phyloP scores from a whole-genome alignment of 2,888 invertebrate genomes.

The Smittia aterrima region DNA sequence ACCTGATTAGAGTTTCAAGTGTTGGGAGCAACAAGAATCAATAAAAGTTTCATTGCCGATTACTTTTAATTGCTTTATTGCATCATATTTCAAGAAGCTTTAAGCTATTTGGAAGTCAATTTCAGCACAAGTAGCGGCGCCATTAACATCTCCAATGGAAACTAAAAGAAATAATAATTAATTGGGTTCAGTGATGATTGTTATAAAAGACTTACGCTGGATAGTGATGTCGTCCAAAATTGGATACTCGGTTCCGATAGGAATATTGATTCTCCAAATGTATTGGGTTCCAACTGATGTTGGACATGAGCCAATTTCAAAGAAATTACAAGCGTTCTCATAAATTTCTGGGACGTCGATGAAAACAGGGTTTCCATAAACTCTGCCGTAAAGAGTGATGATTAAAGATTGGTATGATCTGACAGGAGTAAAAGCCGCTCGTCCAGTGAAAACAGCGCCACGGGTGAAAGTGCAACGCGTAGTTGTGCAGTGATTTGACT shows the following conservation, averaged over 20 bases:
- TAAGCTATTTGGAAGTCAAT: too few species aligned
- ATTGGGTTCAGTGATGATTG: too few species aligned
- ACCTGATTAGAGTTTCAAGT: too few species aligned
- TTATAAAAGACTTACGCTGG: neutral
- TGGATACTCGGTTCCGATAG: neutral
- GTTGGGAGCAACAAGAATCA: too few species aligned
- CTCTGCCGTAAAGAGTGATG: neutral
- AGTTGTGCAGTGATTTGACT: neutral
- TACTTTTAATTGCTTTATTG: too few species aligned
- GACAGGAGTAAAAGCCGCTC: neutral
- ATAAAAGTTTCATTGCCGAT: too few species aligned
- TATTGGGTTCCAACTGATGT: neutral
- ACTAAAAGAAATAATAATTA: too few species aligned
- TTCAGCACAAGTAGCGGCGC: too few species aligned
- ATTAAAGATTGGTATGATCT: neutral
- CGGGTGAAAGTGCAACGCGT: neutral
- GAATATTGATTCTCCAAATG: neutral
- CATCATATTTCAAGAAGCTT: too few species aligned
- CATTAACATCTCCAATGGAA: too few species aligned
- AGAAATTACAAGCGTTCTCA: neutral
- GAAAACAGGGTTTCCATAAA: neutral
- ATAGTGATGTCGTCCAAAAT: neutral
- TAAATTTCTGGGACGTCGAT: neutral
- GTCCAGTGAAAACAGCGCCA: neutral
- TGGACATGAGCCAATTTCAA: neutral